A percentile compares a stretch with the other conserved stretches of the same genome.
Conservation (phyloP, 2,113 vertebrate genomes). For the human (Homo sapiens) region DNA sequence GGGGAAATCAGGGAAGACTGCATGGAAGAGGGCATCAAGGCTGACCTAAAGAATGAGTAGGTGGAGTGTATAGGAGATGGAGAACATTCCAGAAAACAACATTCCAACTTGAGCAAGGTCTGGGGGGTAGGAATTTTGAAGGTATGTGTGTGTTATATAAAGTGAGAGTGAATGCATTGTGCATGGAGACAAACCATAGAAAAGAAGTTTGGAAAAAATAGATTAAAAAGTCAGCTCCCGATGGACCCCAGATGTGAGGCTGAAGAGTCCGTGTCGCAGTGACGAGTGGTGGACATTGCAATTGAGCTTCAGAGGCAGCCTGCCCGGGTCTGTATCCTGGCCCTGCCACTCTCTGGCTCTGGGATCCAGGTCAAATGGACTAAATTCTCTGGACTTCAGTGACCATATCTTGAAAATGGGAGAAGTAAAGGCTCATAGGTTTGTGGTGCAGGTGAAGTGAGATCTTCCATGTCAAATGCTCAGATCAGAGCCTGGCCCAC, state of each 20-base stretch:
- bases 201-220: not conserved
- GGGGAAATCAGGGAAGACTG: not conserved
- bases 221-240: not conserved
- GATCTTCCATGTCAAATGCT: accelerated
- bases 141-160: accelerated
- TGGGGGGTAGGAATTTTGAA: not conserved
- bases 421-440: not conserved
- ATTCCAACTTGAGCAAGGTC: not conserved
- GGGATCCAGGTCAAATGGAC: not conserved
- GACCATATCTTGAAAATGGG: too few species aligned
- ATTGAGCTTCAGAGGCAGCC: accelerated
- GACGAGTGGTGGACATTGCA: accelerated
- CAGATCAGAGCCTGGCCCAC: not conserved
- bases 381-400: not conserved
- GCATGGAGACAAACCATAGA: not conserved
- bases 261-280: accelerated
- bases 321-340: not conserved
- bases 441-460: not conserved
- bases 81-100: not conserved
- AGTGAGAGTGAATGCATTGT: not conserved
- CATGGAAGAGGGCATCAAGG: not conserved
- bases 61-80: not conserved
- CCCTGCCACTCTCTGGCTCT: not conserved
- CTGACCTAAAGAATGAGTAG: accelerated
- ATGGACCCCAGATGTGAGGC: accelerated